Base-by-base conservation (phyloP, 2,113 vertebrate species). In the Speoplatyrhinus poulsoni region DNA sequence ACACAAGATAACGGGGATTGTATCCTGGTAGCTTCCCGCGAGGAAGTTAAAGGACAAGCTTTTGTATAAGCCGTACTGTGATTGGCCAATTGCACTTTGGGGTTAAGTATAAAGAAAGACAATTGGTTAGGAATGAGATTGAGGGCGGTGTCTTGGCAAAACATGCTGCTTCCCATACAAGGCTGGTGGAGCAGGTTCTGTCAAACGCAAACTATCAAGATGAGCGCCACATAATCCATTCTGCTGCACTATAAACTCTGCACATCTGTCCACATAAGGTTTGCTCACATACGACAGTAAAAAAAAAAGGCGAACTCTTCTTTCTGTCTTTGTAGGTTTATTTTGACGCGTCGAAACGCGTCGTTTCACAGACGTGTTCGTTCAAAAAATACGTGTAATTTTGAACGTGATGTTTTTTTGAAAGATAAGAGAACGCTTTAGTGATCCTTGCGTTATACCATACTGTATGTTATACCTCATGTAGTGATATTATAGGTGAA, bases 21-120 rank as follows among this genome's bases (percentile, higher is more conserved):
- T 72, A 82, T 84, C 85, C 80, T 77, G 73, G 13, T 49, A 62
- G 62, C 80, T 91, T 93, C 92, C 92, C 92, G 91, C 92, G 89
- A 89, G 85, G 78, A 85, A 84, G 84, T 93, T 92, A 76, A 93
- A 93, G 87, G 46, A 8, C 4, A 13, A 46, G 77, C 85, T 6
- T 73, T 47, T 41, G 17, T 80, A 76, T 72, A 61, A 91, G 55
- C 15, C 12, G 48, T 6, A 6, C 36, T 12, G n/a, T 77, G 77
- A 92, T 93, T 93, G 90, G 92, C 32, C 17, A 0, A 8, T 0
- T 6, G 7, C 0, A 4, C 10, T 0, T 0, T 0, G 1, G 6
- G 6, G 3, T 32, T 87, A 79, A 92, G 88, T 87, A 90, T 82
- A 57, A 0, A 12, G 4, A 16, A 4, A 13, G 0, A 0, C 62